Conservation (phyloP, 2,888 invertebrate genomes). For the Protonemura montana region DNA sequence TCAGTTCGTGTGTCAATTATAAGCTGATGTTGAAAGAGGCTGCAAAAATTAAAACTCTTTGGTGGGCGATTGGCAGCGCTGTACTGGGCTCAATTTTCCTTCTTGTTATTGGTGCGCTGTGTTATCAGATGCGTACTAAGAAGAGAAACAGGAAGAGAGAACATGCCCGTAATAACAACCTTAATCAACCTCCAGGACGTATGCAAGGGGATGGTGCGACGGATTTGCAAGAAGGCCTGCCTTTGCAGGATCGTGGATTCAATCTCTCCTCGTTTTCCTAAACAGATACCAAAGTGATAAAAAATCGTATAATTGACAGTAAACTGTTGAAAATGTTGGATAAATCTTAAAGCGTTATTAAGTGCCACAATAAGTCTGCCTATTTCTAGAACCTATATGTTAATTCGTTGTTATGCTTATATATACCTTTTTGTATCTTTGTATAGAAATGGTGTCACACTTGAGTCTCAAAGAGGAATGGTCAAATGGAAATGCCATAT, state of each 20-base stretch:
- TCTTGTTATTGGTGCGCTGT: neutral
- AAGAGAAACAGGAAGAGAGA: neutral
- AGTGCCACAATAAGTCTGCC: too few relatives aligned
- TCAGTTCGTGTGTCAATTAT: neutral
- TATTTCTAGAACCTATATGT: neutral
- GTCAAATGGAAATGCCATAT: too few relatives aligned
- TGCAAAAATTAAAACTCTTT: neutral
- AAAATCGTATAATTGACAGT: neutral
- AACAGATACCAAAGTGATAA: neutral
- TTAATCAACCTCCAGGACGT: neutral
- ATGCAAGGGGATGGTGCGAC: neutral
- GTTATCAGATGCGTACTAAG: neutral
- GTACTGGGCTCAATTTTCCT: neutral
- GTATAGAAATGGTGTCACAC: neutral
- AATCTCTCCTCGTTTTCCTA: neutral
- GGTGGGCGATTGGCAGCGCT: neutral
- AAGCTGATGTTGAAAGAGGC: neutral
- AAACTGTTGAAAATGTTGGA: neutral
- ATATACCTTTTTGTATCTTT: neutral
- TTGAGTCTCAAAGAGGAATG: neutral
- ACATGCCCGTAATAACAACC: neutral
- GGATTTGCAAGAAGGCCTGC: neutral
- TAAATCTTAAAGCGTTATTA: too few relatives aligned
- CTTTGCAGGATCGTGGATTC: constrained; percentile 18
- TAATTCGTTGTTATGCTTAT: neutral